phyloP scores from a whole-genome alignment of 2,888 invertebrate species.

The Allacma fusca region DNA sequence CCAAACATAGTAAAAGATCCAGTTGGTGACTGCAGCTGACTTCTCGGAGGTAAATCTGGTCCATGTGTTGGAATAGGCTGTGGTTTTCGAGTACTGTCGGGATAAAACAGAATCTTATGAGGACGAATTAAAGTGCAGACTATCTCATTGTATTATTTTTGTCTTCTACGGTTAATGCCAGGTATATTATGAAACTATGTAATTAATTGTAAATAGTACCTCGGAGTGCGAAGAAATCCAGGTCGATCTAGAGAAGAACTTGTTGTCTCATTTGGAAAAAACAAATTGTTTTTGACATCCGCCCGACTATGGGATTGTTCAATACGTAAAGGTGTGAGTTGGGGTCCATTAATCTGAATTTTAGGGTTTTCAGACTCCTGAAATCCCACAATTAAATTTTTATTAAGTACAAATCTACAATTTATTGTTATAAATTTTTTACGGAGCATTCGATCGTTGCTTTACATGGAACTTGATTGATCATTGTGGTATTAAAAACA shows the following conservation, averaged over 20 bases:
- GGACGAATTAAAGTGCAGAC: neutral
- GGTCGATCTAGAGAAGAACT: too few relatives aligned
- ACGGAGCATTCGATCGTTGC: too few relatives aligned
- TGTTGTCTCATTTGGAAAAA: too few relatives aligned
- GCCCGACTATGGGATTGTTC: neutral
- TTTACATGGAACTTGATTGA: too few relatives aligned
- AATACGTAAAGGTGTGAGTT: neutral
- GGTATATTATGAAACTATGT: too few relatives aligned
- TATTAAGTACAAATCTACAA: too few relatives aligned
- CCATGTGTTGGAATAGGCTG: neutral
- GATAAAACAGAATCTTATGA: neutral
- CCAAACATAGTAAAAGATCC: neutral
- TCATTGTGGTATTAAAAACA: neutral
- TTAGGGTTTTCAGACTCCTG: neutral
- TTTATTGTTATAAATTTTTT: too few relatives aligned
- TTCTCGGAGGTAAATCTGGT: neutral
- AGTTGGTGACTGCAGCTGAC: neutral
- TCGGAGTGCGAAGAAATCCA: too few relatives aligned
- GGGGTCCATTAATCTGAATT: neutral
- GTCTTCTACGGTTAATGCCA: too few relatives aligned
- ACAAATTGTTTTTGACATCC: neutral
- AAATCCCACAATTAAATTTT: neutral
- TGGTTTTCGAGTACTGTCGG: neutral
- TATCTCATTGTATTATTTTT: too few relatives aligned
- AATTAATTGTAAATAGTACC: too few relatives aligned